Evolutionary conservation across 2,888 invertebrate genomes (phyloP).

Genomic region (Monopis laevigella): DNA sequence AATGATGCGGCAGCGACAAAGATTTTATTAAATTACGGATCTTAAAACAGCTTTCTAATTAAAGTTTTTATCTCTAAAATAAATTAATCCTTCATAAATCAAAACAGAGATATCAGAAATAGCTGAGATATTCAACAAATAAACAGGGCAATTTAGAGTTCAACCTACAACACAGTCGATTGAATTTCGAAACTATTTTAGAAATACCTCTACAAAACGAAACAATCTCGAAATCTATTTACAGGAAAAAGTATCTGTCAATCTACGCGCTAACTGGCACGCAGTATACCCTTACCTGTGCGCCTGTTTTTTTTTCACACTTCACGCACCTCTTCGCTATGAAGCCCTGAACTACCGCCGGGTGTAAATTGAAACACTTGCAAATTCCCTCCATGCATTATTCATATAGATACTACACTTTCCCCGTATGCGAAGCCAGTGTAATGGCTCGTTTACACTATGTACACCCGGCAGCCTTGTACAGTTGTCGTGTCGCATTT

Average conservation of each 20-base stretch:
- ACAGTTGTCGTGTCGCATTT: too few species aligned
- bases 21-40: too few species aligned
- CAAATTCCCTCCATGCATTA: slow-evolving; percentile 66
- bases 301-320: slow-evolving; percentile 53
- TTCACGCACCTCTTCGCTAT: slow-evolving; percentile 52
- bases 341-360: slow-evolving; percentile 49
- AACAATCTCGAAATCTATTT: background rate
- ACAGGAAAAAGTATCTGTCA: slow-evolving; percentile 16
- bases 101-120: too few species aligned
- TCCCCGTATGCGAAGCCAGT: slow-evolving; percentile 18
- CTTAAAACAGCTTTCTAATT: too few species aligned
- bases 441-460: too few species aligned
- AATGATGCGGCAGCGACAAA: too few species aligned
- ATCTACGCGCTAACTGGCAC: slow-evolving; percentile 21
- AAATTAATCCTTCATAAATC: too few species aligned
- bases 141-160: too few species aligned
- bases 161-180: too few species aligned
- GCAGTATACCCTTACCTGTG: slow-evolving; percentile 32
- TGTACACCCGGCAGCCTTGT: too few species aligned
- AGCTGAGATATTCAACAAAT: too few species aligned
- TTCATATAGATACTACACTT: slow-evolving; percentile 59
- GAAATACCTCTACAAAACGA: background rate
- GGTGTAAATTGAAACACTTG: slow-evolving; percentile 68
- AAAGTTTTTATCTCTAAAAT: too few species aligned
- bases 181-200: background rate